A percentile compares a stretch with the other conserved stretches of the same genome.
These are phyloP conservation scores for Galago senegalensis DNA, from an alignment of 2,797 vertebrate genomes.

Conservation along the genomic window DNA sequence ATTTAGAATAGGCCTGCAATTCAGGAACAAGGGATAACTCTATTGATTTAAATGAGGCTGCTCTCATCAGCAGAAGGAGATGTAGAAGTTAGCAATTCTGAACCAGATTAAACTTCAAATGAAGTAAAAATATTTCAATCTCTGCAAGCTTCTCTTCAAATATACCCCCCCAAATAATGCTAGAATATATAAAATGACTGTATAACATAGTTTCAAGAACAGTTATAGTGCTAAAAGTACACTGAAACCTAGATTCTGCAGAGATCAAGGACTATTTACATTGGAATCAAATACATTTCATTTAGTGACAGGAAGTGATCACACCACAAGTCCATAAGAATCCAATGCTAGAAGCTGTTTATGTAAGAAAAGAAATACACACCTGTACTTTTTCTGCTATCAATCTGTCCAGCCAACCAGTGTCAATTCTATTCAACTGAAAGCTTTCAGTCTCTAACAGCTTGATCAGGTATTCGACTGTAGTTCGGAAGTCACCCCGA, in stretches of 20 bases:
- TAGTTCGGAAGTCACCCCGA: constrained; percentile 98
- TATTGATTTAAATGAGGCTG: not conserved
- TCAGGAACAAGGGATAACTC: constrained; percentile 33
- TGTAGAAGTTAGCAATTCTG: not conserved
- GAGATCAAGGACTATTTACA: constrained; percentile 48
- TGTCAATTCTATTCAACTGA: constrained; percentile 98
- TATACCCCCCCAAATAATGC: constrained; percentile 1
- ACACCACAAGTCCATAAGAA: constrained; percentile 12
- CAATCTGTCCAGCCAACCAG: constrained; percentile 98
- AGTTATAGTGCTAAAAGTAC: constrained; percentile 10
- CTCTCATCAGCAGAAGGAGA: constrained; percentile 4
- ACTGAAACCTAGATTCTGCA: constrained; percentile 46
- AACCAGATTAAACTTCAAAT: constrained; percentile 49
- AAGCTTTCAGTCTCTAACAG: constrained; percentile 98
- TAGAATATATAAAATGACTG: constrained; percentile 47
- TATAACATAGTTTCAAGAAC: not conserved
- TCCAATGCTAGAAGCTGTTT: not conserved
- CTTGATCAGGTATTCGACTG: constrained; percentile 98
- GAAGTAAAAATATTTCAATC: constrained; percentile 45
- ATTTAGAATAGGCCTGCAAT: not conserved
- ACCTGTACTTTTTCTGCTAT: constrained; percentile 99
- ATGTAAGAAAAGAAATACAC: constrained; percentile 46
- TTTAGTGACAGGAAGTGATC: not conserved
- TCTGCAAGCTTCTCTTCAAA: constrained; percentile 41
- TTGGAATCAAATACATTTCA: constrained; percentile 66